These are phyloP conservation scores for Heliconius nattereri DNA, from an alignment of 1,140 invertebrate species.

Conservation along the genomic window DNA sequence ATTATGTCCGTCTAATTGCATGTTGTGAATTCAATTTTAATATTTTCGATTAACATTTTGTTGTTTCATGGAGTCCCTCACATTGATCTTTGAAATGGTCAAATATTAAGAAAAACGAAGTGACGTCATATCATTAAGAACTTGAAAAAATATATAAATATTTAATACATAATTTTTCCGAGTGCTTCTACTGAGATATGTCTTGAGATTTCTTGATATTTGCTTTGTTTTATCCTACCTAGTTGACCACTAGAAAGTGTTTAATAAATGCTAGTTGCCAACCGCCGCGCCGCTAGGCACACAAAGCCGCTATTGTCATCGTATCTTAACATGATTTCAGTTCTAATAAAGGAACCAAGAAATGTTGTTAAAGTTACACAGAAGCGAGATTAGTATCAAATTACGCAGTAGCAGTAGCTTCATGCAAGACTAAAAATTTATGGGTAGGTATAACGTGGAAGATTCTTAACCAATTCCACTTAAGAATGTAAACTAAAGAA, in stretches of 20 bases:
- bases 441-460: neutral
- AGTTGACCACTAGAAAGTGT: neutral
- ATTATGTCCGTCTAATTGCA: no score
- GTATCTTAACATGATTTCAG: slow-evolving; percentile 4
- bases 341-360: slow-evolving; percentile 1
- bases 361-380: slow-evolving; percentile 1
- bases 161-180: no score
- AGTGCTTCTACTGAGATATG: no score
- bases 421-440: neutral
- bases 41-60: no score
- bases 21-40: no score
- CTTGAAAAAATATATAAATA: no score
- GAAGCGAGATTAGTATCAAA: slow-evolving; percentile 13
- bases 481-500: neutral
- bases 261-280: neutral
- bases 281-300: neutral
- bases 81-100: no score
- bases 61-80: no score
- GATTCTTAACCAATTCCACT: neutral
- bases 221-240: neutral
- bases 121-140: no score
- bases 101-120: no score
- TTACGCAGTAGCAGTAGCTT: neutral
- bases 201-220: neutral
- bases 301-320: neutral